These are phyloP conservation scores for Lucilia sericata DNA, from an alignment of 1,140 invertebrate genomes.

Conservation along the genomic window DNA sequence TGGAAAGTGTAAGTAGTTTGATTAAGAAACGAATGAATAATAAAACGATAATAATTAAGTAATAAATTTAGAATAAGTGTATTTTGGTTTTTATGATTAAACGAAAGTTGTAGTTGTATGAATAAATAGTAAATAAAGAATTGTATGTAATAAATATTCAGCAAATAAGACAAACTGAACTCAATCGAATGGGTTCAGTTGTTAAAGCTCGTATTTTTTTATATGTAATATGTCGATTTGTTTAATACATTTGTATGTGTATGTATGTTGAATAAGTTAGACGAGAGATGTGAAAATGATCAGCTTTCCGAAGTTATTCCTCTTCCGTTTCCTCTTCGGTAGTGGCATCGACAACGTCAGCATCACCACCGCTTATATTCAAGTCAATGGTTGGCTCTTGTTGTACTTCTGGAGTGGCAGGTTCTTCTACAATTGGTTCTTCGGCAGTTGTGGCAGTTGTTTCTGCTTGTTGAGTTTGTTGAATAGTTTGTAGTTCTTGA, in stretches of 20 bases:
- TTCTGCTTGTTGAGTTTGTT: slow-evolving; percentile 48
- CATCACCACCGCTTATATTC: slow-evolving; percentile 52
- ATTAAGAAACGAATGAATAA: neutral
- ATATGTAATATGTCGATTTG: neutral
- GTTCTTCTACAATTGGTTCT: slow-evolving; percentile 62
- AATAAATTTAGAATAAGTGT: neutral
- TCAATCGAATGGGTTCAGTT: neutral
- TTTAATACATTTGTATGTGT: neutral
- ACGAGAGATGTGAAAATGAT: neutral
- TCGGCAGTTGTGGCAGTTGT: slow-evolving; percentile 51
- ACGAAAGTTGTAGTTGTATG: neutral
- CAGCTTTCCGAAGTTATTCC: slow-evolving; percentile 33
- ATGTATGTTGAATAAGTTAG: neutral
- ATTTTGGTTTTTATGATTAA: neutral
- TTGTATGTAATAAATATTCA: neutral
- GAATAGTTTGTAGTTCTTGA: slow-evolving; percentile 67
- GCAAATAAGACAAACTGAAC: slow-evolving; percentile 41
- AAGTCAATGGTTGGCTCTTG: slow-evolving; percentile 60
- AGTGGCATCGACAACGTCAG: slow-evolving; percentile 46
- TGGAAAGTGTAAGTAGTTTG: neutral
- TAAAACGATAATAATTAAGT: neutral
- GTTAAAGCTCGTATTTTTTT: neutral
- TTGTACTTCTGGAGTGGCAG: slow-evolving; percentile 54
- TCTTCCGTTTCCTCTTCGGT: slow-evolving; percentile 50
- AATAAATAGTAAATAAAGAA: too few relatives aligned